Conservation (phyloP, 1,140 invertebrate species). For the Plodia interpunctella region DNA sequence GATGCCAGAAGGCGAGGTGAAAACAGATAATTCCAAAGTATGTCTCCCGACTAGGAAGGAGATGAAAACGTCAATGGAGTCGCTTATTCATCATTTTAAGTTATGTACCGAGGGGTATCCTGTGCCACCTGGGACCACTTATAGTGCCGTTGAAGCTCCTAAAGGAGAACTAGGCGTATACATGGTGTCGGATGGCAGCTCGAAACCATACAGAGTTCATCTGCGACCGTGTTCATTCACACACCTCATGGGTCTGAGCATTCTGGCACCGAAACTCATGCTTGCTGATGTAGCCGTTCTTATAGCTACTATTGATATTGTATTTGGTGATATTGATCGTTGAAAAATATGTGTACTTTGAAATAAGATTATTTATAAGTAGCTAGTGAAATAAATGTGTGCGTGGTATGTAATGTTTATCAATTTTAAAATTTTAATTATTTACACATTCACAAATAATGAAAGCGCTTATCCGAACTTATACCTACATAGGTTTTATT, state of each 20-base stretch:
- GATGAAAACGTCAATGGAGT: constrained; percentile 95
- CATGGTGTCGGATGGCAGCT: constrained; percentile 89
- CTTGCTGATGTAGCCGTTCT: constrained; percentile 90
- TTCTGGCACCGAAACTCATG: constrained; percentile 80
- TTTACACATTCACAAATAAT: no score
- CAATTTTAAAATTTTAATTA: no score
- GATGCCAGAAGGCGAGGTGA: constrained; percentile 90
- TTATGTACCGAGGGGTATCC: constrained; percentile 87
- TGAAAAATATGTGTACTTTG: constrained; percentile 42
- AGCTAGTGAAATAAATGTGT: no score
- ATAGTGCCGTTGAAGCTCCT: constrained; percentile 87
- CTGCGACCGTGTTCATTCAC: constrained; percentile 86
- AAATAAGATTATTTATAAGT: no score
- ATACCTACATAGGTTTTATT: no score
- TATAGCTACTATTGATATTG: constrained; percentile 88
- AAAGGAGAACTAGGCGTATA: constrained; percentile 94
- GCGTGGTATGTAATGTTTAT: no score
- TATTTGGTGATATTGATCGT: constrained; percentile 93
- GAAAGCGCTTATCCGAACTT: no score
- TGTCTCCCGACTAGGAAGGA: constrained; percentile 84
- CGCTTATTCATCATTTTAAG: constrained; percentile 93
- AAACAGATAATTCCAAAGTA: constrained; percentile 91
- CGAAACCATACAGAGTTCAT: constrained; percentile 88
- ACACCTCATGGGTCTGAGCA: constrained; percentile 82
- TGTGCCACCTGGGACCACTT: constrained; percentile 90